These are phyloP conservation scores for Dendrolimus kikuchii DNA, from an alignment of 1,140 invertebrate species.

Conservation along the genomic window DNA sequence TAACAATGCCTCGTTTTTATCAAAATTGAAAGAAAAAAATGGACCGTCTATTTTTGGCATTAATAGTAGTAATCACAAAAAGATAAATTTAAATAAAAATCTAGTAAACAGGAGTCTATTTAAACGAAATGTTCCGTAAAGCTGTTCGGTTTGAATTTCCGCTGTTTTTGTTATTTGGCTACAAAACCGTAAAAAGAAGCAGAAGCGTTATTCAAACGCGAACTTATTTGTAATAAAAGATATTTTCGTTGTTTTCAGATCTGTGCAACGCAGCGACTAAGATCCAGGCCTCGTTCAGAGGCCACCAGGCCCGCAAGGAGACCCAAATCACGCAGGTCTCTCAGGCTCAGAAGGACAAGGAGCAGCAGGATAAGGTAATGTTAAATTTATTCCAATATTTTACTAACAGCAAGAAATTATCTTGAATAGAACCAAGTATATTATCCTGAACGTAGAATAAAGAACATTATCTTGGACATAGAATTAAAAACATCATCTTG, in stretches of 20 bases:
- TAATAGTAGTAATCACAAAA: no score
- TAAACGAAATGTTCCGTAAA: no score
- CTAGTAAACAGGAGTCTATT: no score
- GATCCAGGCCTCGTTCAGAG: constrained; percentile 94
- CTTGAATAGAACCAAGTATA: no score
- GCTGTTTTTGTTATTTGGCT: background rate
- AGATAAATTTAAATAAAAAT: no score
- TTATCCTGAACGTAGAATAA: background rate
- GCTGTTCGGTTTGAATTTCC: no score
- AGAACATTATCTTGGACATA: no score
- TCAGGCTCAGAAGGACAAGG: constrained; percentile 48
- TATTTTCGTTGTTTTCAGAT: constrained; percentile 73
- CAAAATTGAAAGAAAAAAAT: no score
- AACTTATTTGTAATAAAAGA: background rate
- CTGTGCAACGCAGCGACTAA: constrained; percentile 91
- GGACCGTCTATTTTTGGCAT: no score
- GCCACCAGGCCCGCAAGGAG: constrained; percentile 89
- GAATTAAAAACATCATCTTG: no score
- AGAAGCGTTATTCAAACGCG: background rate
- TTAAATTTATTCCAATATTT: background rate
- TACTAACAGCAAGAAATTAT: no score
- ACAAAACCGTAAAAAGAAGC: background rate
- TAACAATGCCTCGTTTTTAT: no score
- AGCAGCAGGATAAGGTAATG: constrained; percentile 48
- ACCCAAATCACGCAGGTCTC: constrained; percentile 29